Evolutionary conservation across 23 tunicate genomes (phyloP).

Genomic region (Corella eumyota): DNA sequence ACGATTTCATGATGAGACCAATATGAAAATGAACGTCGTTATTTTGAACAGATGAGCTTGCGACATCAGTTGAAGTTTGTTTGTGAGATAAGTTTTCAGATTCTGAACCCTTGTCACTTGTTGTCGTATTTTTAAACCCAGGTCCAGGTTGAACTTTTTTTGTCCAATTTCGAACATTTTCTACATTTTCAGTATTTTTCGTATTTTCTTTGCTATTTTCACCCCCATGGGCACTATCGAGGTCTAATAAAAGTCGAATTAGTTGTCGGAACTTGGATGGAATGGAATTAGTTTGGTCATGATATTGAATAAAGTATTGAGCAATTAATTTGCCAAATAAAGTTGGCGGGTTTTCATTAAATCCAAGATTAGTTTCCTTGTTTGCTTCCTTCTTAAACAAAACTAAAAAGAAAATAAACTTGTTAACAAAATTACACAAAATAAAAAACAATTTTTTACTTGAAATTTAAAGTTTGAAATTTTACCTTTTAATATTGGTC

Average conservation of each 20-base stretch:
- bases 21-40: slow-evolving; percentile 13
- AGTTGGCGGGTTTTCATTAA: background rate
- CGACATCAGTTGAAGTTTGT: background rate
- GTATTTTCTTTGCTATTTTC: no score
- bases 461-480: no score
- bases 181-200: background rate
- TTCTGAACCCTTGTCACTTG: slow-evolving; percentile 8
- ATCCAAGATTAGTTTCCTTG: slow-evolving; percentile 1
- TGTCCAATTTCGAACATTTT: slow-evolving; percentile 5
- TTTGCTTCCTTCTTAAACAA: background rate
- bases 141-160: slow-evolving; percentile 27
- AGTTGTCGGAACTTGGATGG: slow-evolving; percentile 54
- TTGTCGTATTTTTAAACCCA: background rate
- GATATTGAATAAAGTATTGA: no score
- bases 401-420: slow-evolving; percentile 1
- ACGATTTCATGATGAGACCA: slow-evolving; percentile 17
- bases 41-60: background rate
- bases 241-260: slow-evolving; percentile 47
- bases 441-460: no score
- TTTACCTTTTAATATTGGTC: slow-evolving; percentile 59
- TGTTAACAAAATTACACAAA: background rate
- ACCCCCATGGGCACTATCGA: slow-evolving; percentile 28
- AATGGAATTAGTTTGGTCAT: slow-evolving; percentile 5
- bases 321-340: no score
- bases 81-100: background rate